Percentiles rank a stretch among this genome's conserved stretches.
phyloP scores from a whole-genome alignment of 2,113 vertebrate species.

The Carollia perspicillata region DNA sequence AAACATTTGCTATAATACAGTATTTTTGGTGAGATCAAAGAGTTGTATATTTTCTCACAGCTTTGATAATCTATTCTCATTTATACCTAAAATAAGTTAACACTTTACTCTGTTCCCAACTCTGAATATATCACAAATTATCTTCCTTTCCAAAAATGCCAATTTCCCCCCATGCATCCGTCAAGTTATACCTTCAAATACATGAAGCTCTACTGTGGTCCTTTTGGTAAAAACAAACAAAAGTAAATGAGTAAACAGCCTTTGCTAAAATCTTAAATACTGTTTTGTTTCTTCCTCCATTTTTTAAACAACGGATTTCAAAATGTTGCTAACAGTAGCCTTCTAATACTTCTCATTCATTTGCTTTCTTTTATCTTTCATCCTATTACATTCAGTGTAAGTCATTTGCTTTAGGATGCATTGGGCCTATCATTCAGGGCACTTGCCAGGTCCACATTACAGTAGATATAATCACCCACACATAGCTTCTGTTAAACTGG shows the following conservation, averaged over 20 bases:
- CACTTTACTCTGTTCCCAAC: background rate
- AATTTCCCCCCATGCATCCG: background rate
- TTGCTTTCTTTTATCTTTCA: background rate
- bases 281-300: background rate
- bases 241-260: background rate
- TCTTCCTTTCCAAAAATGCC: background rate
- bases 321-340: background rate
- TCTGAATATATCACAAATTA: background rate
- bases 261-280: background rate
- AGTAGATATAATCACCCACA: background rate
- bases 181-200: background rate
- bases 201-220: background rate
- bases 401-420: background rate
- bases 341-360: background rate
- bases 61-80: background rate
- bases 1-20: background rate
- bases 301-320: background rate
- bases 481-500: background rate
- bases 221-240: background rate
- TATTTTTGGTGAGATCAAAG: background rate
- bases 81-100: background rate
- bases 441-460: background rate
- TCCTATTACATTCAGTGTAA: background rate
- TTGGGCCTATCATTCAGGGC: background rate
- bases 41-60: background rate